Evolutionary conservation across 35 echinoderm and acorn worm species (phyloP), one percentile per base, ranked within the genome.

Genomic region (Diadema setosum): DNA sequence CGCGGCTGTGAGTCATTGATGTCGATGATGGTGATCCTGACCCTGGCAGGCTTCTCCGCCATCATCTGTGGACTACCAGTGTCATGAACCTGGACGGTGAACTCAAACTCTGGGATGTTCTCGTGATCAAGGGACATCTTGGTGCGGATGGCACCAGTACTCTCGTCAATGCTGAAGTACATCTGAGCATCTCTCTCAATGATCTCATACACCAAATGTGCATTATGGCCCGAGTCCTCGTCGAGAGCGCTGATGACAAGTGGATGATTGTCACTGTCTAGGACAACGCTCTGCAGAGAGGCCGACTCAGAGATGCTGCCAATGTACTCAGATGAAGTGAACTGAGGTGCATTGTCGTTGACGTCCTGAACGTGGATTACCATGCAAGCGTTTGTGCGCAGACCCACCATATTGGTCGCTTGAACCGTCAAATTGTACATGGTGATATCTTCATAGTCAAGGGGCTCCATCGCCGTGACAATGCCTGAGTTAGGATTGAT

Each of bases 1-100:
- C 83, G 81, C n/a, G 96, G 96, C 3, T 90, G 92, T 0, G 96
- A 99, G 33, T 99, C 96, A 45, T 99, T 99, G 83, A 99, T 99
- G 82, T 99, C 96, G 3, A 92, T 63, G 7, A 99, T 91, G 50
- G 56, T 83, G 40, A 99, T 83, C 33, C 70, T 70, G n/a, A 99
- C 96, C 6, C 87, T 59, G 7, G 93, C 96, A 5, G 93, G 92
- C 24, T 86, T 86, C n/a, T 81, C 59, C 16, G 92, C 93, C n/a
- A 60, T 59, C 39, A 99, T 83, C 32, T 85, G 78, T 0, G 86
- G 93, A 46, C 64, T 81, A 59, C 96, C 96, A 15, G 89, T 92
- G 58, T 99, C 96, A 32, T 65, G 85, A 3, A 99, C 96, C 42
- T 89, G 82, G 4, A 99, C 96, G 2, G 65, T 39, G 52, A 99